Evolutionary conservation across 2,113 vertebrate genomes (phyloP), one percentile per base, ranked within the genome.

Genomic region (Cyphomyrus discorhynchus): DNA sequence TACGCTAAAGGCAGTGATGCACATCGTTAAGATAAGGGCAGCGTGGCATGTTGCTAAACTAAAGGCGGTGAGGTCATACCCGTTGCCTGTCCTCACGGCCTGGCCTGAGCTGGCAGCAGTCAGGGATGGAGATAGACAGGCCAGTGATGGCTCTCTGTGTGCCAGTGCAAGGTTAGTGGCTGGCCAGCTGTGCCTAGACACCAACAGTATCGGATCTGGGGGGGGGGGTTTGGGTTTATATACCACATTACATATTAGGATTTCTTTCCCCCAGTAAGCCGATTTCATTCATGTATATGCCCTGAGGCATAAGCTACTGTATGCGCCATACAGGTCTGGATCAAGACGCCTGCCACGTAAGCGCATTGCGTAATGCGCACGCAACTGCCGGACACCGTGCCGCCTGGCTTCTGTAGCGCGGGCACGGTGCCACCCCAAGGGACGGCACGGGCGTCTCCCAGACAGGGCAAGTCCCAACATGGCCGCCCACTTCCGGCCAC

Each of bases 381-480:
- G 66, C 87, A 50, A 90, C 35, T 11, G 62, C 24, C 77, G 47
- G 77, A 49, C n/a, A 88, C 58, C 0, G 5, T 0, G 45, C 83
- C 42, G 7, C 77, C 88, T 56, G 15, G 47, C 46, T 19, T 56
- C 35, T 17, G 52, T 52, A n/a, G 53, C 3, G 8, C 31, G 50
- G 58, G 89, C 58, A 35, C 31, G 6, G 2, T 9, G 56, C 83
- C 53, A 31, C 52, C 80, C 46, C 10, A 39, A 47, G 19, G 74
- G 52, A 50, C 42, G 42, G 80, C 7, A 39, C 80, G 46, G 89
- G 82, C 89, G 80, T 86, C 56, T 66, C 82, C 89, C 82, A 35
- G 17, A 46, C 46, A 46, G 46, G 46, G 46, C 47, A 39, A 52
- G 88, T n/a, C 45, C 46, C 87, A 66, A 46, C 87, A 88, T 56